These are phyloP conservation scores for Cinclus mexicanus DNA, from an alignment of 2,113 vertebrate genomes.

Conservation along the genomic window DNA sequence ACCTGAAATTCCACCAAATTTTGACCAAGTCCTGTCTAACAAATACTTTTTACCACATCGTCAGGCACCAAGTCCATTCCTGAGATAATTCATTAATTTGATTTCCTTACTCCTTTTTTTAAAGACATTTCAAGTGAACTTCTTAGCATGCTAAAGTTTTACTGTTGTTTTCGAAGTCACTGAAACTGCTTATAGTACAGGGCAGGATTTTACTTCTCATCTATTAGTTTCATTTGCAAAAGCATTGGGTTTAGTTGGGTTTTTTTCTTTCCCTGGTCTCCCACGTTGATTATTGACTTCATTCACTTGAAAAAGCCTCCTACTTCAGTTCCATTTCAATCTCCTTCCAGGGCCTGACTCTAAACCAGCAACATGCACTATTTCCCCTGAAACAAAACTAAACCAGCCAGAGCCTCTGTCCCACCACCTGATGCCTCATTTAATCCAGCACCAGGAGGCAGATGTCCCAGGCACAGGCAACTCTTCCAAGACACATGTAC, in stretches of 20 bases:
- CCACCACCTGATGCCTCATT: not conserved
- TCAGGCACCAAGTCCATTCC: not conserved
- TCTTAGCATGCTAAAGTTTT: not conserved
- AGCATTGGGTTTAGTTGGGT: not conserved
- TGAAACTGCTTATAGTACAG: not conserved
- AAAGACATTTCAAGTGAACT: not conserved
- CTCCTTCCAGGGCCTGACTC: not conserved
- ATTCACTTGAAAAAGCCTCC: not conserved
- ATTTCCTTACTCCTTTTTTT: not conserved
- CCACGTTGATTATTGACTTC: not conserved
- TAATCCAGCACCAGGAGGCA: not conserved
- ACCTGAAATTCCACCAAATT: not conserved
- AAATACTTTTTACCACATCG: not conserved
- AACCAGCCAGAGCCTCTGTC: not conserved
- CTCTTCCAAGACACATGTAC: not conserved
- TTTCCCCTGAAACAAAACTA: not conserved
- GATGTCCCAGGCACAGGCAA: rapidly evolving
- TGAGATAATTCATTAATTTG: not conserved
- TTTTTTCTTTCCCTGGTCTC: not conserved
- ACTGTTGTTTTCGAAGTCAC: not conserved
- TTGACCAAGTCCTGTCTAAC: not conserved
- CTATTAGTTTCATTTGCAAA: not conserved
- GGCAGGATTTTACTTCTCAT: not conserved
- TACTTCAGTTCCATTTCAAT: not conserved
- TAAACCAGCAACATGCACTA: not conserved